Evolutionary conservation across 2,113 vertebrate species (phyloP).

Genomic region (Myotis yumanensis): DNA sequence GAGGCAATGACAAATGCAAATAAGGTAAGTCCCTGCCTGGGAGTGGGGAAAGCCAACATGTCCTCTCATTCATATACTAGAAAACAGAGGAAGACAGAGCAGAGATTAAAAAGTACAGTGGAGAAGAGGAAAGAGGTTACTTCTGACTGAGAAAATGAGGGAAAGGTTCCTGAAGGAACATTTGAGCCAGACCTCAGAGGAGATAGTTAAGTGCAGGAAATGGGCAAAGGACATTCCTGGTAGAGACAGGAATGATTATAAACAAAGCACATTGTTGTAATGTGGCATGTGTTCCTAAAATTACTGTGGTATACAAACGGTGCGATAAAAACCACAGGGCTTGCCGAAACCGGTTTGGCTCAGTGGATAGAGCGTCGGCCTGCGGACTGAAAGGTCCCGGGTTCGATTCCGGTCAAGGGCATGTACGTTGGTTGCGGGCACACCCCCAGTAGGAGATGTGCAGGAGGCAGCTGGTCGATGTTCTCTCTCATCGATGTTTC

Average conservation of each 20-base stretch:
- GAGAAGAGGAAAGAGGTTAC: background rate
- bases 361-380: no score
- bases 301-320: background rate
- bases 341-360: no score
- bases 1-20: slow-evolving; percentile 84
- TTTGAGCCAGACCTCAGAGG: background rate
- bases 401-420: no score
- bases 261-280: background rate
- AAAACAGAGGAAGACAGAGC: background rate
- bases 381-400: no score
- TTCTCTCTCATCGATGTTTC: no score
- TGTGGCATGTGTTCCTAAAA: background rate
- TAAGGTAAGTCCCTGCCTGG: slow-evolving; percentile 81
- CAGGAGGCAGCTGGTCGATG: no score
- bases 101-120: background rate
- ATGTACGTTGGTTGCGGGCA: no score
- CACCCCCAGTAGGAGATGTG: no score
- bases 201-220: background rate
- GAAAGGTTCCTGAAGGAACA: background rate
- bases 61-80: background rate
- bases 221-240: background rate
- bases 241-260: background rate
- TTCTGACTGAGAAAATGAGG: background rate
- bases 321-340: background rate
- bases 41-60: background rate